phyloP scores from a whole-genome alignment of 2,797 vertebrate genomes.

The Muscicapa striata region DNA sequence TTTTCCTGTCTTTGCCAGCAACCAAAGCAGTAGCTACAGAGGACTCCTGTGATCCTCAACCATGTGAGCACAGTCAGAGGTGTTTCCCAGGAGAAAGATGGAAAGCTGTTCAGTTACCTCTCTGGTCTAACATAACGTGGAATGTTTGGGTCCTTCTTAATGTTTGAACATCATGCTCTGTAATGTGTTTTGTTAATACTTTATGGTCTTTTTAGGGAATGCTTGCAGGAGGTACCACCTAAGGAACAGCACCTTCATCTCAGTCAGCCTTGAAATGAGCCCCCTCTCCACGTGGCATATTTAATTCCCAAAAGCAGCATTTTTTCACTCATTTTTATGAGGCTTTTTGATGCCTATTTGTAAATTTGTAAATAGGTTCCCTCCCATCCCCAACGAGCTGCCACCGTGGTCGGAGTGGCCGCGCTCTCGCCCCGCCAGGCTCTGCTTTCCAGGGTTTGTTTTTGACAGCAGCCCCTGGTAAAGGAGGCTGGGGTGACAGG shows the following conservation, averaged over 20 bases:
- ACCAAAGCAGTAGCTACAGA: neutral
- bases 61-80: neutral
- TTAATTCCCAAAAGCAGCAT: neutral
- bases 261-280: neutral
- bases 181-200: accelerated
- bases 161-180: neutral
- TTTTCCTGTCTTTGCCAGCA: neutral
- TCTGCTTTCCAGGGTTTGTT: neutral
- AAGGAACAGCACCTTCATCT: accelerated
- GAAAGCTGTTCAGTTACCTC: neutral
- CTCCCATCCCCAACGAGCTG: neutral
- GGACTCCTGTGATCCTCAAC: neutral
- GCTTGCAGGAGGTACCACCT: accelerated
- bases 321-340: neutral
- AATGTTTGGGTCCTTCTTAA: neutral
- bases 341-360: neutral
- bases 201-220: neutral
- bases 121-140: neutral
- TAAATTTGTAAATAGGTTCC: neutral
- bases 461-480: neutral
- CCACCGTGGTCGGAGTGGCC: accelerated
- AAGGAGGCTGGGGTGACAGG: neutral
- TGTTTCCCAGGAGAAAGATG: neutral
- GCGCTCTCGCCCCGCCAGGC: neutral
- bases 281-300: accelerated